Evolutionary conservation across 35 echinoderm and acorn worm genomes (phyloP).

Genomic region (Ophiothrix spiculata): DNA sequence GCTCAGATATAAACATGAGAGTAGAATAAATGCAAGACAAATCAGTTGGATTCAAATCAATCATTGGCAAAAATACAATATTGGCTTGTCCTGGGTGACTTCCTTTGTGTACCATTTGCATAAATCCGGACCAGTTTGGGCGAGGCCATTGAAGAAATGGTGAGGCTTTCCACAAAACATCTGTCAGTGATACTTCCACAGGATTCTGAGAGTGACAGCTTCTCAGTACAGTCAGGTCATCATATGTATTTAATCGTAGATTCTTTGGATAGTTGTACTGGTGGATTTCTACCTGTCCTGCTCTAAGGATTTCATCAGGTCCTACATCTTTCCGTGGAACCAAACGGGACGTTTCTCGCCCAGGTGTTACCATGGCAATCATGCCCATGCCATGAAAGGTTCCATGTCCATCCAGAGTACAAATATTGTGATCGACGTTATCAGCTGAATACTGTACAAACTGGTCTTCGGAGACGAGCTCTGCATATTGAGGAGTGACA

Average conservation of each 20-base stretch:
- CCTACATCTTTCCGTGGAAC: slow-evolving; percentile 14
- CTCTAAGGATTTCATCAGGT: slow-evolving; percentile 23
- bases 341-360: not conserved
- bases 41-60: slow-evolving; percentile 59
- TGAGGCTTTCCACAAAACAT: slow-evolving; percentile 40
- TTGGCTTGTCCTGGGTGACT: slow-evolving; percentile 43
- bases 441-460: slow-evolving; percentile 32
- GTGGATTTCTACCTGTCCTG: slow-evolving; percentile 6
- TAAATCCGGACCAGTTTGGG: slow-evolving; percentile 55
- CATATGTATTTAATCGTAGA: not conserved
- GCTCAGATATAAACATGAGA: slow-evolving; percentile 31
- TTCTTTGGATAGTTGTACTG: not conserved
- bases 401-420: not conserved
- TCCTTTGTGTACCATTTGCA: slow-evolving; percentile 37
- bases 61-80: slow-evolving; percentile 38
- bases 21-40: slow-evolving; percentile 59
- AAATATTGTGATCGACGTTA: slow-evolving; percentile 58
- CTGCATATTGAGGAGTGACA: not conserved
- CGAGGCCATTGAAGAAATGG: not conserved
- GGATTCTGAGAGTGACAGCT: slow-evolving; percentile 11
- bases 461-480: not conserved
- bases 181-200: not conserved
- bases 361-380: slow-evolving; percentile 33
- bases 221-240: not conserved
- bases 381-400: slow-evolving; percentile 57